Conservation (phyloP, 2,888 invertebrate genomes). For the Morpho deidamia region DNA sequence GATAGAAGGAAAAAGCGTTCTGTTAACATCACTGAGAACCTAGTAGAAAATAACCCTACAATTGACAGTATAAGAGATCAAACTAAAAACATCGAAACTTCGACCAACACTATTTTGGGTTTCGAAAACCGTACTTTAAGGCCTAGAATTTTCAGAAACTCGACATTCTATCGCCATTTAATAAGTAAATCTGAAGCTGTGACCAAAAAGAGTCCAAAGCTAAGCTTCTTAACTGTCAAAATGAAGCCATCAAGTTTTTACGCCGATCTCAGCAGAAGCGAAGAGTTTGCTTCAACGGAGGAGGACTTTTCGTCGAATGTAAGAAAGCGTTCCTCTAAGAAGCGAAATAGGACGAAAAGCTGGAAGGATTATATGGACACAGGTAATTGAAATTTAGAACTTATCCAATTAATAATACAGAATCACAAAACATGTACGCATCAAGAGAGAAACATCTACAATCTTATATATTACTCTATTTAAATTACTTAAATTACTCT, state of each 20-base stretch:
- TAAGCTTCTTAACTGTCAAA: constrained; percentile 27
- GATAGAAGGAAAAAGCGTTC: constrained; percentile 40
- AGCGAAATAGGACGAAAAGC: constrained; percentile 23
- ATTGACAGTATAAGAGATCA: background rate
- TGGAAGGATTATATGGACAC: background rate
- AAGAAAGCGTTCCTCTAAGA: constrained; percentile 34
- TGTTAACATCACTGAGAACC: constrained; percentile 34
- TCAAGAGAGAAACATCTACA: too few species aligned
- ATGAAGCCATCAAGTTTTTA: constrained; percentile 29
- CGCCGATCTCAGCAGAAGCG: constrained; percentile 28
- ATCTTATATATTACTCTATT: too few species aligned
- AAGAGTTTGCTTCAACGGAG: constrained; percentile 37
- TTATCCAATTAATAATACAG: background rate
- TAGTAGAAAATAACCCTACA: constrained; percentile 15
- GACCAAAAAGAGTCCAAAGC: constrained; percentile 23
- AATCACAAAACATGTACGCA: too few species aligned
- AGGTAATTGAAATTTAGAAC: background rate
- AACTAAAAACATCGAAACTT: constrained; percentile 1
- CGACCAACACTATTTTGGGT: constrained; percentile 8
- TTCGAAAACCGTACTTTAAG: background rate
- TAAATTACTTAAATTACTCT: too few species aligned
- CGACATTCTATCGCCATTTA: background rate
- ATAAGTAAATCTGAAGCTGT: constrained; percentile 12
- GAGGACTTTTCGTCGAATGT: constrained; percentile 42
- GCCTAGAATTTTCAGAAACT: background rate